Evolutionary conservation across 2,113 vertebrate genomes (phyloP).

Genomic region (Corythoichthys haematopterus): DNA sequence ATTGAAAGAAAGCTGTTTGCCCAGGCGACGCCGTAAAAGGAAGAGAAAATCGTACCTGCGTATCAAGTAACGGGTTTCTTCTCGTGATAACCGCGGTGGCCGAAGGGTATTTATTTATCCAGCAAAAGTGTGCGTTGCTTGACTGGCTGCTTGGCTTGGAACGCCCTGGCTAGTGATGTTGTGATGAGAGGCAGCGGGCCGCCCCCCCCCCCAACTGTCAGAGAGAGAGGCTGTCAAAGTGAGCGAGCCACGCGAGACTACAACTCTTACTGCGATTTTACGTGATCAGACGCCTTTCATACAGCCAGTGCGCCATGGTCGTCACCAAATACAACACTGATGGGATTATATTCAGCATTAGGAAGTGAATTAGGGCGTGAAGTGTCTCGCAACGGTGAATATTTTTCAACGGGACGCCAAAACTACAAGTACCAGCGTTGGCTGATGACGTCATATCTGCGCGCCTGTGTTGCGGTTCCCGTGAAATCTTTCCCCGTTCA

Average conservation of each 20-base stretch:
- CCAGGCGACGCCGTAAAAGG: background rate
- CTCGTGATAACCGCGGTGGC: background rate
- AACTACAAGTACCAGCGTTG: background rate
- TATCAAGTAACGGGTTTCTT: background rate
- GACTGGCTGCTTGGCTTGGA: background rate
- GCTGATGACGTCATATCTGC: constrained; percentile 28
- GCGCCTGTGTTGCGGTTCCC: constrained; percentile 23
- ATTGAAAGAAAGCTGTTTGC: background rate
- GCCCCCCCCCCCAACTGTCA: background rate
- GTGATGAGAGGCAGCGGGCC: constrained; percentile 6
- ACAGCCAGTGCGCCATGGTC: constrained; percentile 1
- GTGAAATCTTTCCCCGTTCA: constrained; percentile 11
- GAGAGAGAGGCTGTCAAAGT: background rate
- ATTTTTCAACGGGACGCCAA: too few relatives aligned
- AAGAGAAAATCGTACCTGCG: background rate
- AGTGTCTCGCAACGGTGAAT: background rate
- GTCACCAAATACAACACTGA: background rate
- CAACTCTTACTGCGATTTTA: background rate
- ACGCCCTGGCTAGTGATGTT: constrained; percentile 3
- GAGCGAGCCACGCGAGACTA: background rate
- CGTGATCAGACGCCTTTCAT: background rate
- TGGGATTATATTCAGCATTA: background rate
- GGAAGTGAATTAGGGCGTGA: background rate
- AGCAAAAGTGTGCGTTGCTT: background rate
- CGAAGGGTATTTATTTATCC: background rate